Percentiles rank a stretch among this genome's conserved stretches.
Conservation (phyloP, 2,888 invertebrate species). For the Notocelia uddmanniana region DNA sequence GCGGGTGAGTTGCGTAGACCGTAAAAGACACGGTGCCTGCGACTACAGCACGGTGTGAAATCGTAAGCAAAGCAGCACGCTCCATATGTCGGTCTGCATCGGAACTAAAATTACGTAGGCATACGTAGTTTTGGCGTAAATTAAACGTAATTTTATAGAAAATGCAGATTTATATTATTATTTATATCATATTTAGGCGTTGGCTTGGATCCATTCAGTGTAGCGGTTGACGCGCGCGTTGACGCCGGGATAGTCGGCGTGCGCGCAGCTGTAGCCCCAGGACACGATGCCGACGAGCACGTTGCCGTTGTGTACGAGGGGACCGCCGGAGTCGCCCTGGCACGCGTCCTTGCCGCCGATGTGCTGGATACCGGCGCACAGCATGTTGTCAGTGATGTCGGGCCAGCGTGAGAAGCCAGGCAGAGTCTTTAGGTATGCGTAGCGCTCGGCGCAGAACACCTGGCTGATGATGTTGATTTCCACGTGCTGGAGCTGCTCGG, state of each 20-base stretch:
- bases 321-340: constrained; percentile 84
- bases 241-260: constrained; percentile 78
- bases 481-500: constrained; percentile 56
- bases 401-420: constrained; percentile 54
- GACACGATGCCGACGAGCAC: constrained; percentile 78
- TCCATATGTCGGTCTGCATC: too few relatives aligned
- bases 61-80: too few relatives aligned
- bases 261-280: constrained; percentile 79
- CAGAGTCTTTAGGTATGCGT: constrained; percentile 53
- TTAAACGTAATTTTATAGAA: neutral
- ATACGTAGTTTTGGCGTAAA: neutral
- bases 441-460: constrained; percentile 57
- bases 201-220: constrained; percentile 62
- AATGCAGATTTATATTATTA: neutral
- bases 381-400: constrained; percentile 60
- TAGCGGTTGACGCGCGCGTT: constrained; percentile 73
- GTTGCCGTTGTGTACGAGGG: constrained; percentile 68
- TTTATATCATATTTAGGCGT: constrained; percentile 47
- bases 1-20: too few relatives aligned
- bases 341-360: constrained; percentile 68
- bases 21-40: too few relatives aligned
- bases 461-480: constrained; percentile 59
- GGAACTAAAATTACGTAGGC: too few relatives aligned
- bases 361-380: constrained; percentile 64
- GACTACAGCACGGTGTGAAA: too few relatives aligned